Conservation (phyloP, 1,140 invertebrate species). For the Drosophila funebris region DNA sequence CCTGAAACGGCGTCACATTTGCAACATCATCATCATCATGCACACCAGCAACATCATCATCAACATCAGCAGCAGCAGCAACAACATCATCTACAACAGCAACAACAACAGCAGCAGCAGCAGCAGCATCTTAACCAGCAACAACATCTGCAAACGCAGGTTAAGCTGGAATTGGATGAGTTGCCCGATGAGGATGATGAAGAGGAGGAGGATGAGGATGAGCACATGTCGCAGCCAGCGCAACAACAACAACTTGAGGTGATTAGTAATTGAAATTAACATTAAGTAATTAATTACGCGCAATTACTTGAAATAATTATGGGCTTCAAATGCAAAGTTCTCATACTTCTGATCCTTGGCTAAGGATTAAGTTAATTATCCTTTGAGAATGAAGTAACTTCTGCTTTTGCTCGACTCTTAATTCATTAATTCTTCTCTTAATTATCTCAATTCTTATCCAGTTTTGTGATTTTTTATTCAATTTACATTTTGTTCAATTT, state of each 20-base stretch:
- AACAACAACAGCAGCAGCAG: conserved; percentile 10
- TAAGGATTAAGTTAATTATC: too few relatives aligned
- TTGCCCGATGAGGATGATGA: conserved; percentile 51
- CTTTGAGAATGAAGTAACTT: too few relatives aligned
- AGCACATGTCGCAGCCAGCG: conserved; percentile 25
- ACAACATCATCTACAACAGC: neutral
- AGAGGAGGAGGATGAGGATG: conserved; percentile 60
- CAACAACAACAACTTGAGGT: conserved; percentile 43
- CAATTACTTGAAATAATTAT: too few relatives aligned
- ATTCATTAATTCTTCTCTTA: too few relatives aligned
- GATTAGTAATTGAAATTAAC: too few relatives aligned
- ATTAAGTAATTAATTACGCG: too few relatives aligned
- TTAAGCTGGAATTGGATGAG: conserved; percentile 71
- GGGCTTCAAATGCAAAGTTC: too few relatives aligned
- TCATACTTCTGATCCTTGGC: too few relatives aligned
- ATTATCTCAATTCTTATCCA: too few relatives aligned
- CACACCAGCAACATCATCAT: neutral
- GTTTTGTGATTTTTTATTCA: too few relatives aligned
- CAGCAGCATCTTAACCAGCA: conserved; percentile 20
- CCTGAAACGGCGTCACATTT: conserved; percentile 54
- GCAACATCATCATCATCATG: conserved; percentile 12
- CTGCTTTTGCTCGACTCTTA: too few relatives aligned
- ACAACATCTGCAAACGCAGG: conserved; percentile 46
- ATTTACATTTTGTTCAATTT: too few relatives aligned
- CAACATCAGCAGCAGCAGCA: conserved; percentile 20